These are phyloP conservation scores for Coluber constrictor DNA, from an alignment of 2,797 vertebrate species.

Conservation along the genomic window DNA sequence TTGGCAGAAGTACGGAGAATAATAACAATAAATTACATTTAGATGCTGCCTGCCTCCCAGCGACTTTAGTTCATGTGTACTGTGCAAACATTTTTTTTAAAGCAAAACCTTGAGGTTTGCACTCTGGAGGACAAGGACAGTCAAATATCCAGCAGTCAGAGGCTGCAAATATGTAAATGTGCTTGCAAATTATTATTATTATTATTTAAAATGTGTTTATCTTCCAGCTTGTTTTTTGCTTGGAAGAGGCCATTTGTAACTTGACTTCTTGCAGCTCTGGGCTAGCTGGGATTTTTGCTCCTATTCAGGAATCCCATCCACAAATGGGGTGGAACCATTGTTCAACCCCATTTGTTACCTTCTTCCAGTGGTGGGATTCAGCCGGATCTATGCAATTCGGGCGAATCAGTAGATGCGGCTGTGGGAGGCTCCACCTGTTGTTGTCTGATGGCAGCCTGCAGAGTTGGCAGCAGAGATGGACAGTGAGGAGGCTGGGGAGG, in stretches of 20 bases:
- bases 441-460: no score
- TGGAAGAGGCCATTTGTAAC: conserved; percentile 70
- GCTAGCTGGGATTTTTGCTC: conserved; percentile 48
- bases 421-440: no score
- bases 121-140: not conserved
- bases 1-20: not conserved
- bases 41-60: not conserved
- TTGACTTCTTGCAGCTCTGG: conserved; percentile 50
- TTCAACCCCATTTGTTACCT: conserved; percentile 63
- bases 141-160: not conserved
- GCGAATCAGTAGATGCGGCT: no score
- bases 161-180: not conserved
- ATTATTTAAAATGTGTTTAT: conserved; percentile 39
- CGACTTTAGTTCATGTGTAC: not conserved
- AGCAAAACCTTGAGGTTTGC: not conserved
- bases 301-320: conserved; percentile 56
- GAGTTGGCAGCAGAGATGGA: no score
- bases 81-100: not conserved
- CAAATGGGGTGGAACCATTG: conserved; percentile 35
- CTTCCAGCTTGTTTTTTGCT: conserved; percentile 67
- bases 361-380: not conserved
- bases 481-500: no score
- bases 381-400: no score
- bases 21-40: not conserved
- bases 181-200: not conserved